Percentiles rank a stretch among this genome's conserved stretches.
Conservation (phyloP, 2,113 vertebrate genomes). For the Oncorhynchus kisutch region DNA sequence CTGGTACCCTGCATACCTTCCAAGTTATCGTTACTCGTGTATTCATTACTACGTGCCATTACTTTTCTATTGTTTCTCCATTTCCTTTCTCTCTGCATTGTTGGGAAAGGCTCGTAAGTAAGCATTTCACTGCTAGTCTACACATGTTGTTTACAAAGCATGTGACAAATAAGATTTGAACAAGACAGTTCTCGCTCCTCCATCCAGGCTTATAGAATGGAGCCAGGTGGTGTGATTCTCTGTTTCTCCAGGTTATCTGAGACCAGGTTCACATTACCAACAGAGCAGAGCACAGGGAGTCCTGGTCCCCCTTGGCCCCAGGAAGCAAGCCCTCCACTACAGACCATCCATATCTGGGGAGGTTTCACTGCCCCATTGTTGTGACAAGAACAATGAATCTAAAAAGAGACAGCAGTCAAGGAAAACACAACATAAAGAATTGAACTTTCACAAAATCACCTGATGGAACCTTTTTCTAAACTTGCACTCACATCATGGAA, state of each 20-base stretch:
- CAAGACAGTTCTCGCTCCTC: too few species aligned
- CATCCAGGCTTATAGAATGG: not conserved
- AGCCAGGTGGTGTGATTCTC: not conserved
- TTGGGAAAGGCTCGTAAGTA: too few species aligned
- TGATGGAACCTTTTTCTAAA: conserved; percentile 41
- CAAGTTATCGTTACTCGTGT: too few species aligned
- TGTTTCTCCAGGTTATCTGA: not conserved
- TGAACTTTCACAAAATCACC: conserved; percentile 52
- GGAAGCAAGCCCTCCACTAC: conserved; percentile 46
- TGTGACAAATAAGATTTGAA: too few species aligned
- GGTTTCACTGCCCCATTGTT: conserved; percentile 54
- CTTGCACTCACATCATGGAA: conserved; percentile 61
- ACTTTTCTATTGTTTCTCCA: too few species aligned
- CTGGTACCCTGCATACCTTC: too few species aligned
- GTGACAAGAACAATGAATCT: conserved; percentile 70
- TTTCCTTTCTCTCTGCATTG: too few species aligned
- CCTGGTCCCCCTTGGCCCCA: conserved; percentile 25
- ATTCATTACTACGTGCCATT: too few species aligned
- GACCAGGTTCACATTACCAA: conserved; percentile 2
- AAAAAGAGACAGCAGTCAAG: conserved; percentile 53
- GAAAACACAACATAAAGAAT: conserved; percentile 56
- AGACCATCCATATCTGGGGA: conserved; percentile 64
- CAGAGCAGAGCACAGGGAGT: not conserved
- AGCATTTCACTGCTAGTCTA: too few species aligned
- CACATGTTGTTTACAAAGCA: too few species aligned